Base-by-base conservation (phyloP, 2,888 invertebrate species). In the Patella pellucida region DNA sequence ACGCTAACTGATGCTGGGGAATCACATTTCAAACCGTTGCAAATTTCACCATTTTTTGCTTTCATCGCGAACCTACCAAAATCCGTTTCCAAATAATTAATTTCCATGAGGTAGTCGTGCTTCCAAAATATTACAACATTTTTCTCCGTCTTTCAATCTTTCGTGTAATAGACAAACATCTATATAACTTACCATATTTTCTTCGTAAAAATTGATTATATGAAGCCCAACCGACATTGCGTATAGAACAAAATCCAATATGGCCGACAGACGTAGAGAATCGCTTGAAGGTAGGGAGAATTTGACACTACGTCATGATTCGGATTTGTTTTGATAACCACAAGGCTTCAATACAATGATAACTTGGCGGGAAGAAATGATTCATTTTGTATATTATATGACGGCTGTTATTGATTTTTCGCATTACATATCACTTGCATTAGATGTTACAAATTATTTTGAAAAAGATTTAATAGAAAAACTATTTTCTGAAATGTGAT, bases 201-300 rank as follows among this genome's bases (percentile, higher is more conserved):
- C 23, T 62, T 23, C 62, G 62, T 62, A 23, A 62, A 62, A 62
- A 62, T 62, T 62, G 62, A 62, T 23, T 3, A 23, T 23, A 62
- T 19, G 23, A 19, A 62, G 62, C 62, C 23, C 62, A 62, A 14
- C 62, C 62, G 62, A 23, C 41, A 41, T 62, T 62, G 62, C 23
- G 62, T 23, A 23, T 62, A 62, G 19, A 62, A 62, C 62, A 62
- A 23, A 71, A 80, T 78, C 75, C 82, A 85, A 85, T 83, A 86
- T 86, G 85, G 85, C 85, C 82, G 82, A 83, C 82, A 81, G 79
- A 78, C 77, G 75, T 79, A 77, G 82, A 83, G 82, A 83, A 84
- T 84, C 84, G 84, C 83, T 80, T 78, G 74, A 76, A 80, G 73
- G 81, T 86, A 82, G 82, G 85, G 85, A 85, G 85, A 86, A 83